phyloP scores from a whole-genome alignment of 2,888 invertebrate genomes.

The Nemotelus pantherinus region DNA sequence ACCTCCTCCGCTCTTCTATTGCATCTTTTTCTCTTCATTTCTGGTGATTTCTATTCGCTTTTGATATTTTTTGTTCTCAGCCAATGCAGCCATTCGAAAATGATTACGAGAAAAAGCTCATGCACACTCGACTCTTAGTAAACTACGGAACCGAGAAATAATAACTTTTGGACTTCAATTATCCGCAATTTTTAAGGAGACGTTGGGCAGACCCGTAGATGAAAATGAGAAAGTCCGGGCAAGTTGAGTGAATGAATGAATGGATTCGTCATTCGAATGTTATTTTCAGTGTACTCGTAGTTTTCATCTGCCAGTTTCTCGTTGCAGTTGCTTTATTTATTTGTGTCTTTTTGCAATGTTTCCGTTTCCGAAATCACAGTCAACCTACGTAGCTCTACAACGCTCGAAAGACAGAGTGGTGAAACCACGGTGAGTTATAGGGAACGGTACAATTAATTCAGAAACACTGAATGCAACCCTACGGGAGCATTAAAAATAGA shows the following conservation, averaged over 20 bases:
- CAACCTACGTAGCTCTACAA: neutral
- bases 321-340: constrained; percentile 6
- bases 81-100: constrained; percentile 22
- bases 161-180: constrained; percentile 48
- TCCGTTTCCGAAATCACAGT: neutral
- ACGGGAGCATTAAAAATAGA: constrained; percentile 19
- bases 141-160: constrained; percentile 49
- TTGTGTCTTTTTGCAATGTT: neutral
- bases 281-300: constrained; percentile 15
- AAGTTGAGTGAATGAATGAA: constrained; percentile 4
- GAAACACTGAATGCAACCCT: constrained; percentile 19
- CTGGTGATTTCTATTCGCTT: neutral
- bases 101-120: constrained; percentile 39
- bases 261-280: constrained; percentile 37
- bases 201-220: constrained; percentile 28
- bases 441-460: neutral
- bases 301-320: constrained; percentile 6
- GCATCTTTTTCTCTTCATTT: neutral
- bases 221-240: constrained; percentile 7
- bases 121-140: constrained; percentile 45
- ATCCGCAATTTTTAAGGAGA: constrained; percentile 46
- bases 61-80: constrained; percentile 6
- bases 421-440: constrained; percentile 14
- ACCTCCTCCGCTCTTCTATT: constrained; percentile 5
- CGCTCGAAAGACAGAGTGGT: neutral